Evolutionary conservation across 2,797 vertebrate genomes (phyloP), one percentile per base, ranked within the genome.

Genomic region (Sandelia bainsii): DNA sequence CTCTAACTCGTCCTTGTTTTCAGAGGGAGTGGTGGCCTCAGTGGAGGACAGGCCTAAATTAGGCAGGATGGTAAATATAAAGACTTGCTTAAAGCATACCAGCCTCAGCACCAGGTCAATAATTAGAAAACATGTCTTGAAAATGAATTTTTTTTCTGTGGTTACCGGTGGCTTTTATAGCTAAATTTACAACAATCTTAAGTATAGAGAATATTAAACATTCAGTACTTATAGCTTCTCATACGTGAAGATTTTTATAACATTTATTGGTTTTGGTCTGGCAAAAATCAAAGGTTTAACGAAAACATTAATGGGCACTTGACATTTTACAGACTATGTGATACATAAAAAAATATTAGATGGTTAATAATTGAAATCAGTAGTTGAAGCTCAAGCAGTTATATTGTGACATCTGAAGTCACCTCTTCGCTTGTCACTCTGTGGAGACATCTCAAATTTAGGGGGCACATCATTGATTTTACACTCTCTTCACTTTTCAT

Each of bases 31-130:
- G 12, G 3, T 5, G 49, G 69, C 51, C 42, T 62, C 72, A 32
- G 16, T 6, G 54, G 14, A 39, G 23, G 40, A 49, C 50, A 3
- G 53, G 40, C 34, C 61, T 39, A n/a, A 62, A 53, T 42, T 62
- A 66, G 45, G 40, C n/a, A 0, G 50, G 22, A 16, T 25, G 51
- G 22, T 40, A 58, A 8, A 72, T 52, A 75, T 71, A 3, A 48
- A 48, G 44, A n/a, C n/a, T 6, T 1, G 37, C 34, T 42, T 11
- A 20, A 32, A 16, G 48, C 4, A 8, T 32, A 25, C 12, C 0
- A 4, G 61, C 32, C 56, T 45, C 51, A 25, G 19, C 53, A 25
- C 4, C 17, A 5, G 0, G 27, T 48, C 3, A n/a, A 23, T 8
- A 22, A 40, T 6, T 40, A 40, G 13, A 56, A 49, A 42, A 19